Percentiles rank a stretch among this genome's conserved stretches.
Conservation (phyloP, 2,113 vertebrate species). For the Bubalus kerabau region DNA sequence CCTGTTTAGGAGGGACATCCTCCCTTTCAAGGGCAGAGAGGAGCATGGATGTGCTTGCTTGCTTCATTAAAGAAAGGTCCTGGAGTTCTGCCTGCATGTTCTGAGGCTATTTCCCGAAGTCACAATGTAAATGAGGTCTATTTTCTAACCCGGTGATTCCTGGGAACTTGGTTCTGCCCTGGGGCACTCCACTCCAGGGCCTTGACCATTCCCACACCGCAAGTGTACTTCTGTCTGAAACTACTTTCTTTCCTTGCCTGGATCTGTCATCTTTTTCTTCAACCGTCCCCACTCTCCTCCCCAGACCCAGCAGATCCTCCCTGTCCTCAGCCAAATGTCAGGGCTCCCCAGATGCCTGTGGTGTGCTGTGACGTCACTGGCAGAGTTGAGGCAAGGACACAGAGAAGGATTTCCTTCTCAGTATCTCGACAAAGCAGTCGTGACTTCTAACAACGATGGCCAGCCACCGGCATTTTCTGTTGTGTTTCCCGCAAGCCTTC, state of each 20-base stretch:
- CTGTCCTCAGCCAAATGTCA: conserved; percentile 12
- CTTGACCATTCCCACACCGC: neutral
- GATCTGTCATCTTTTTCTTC: neutral
- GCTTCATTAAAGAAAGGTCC: neutral
- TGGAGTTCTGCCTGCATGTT: neutral
- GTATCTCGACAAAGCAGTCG: neutral
- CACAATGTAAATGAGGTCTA: neutral
- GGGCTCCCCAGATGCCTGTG: conserved; percentile 14
- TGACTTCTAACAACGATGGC: neutral
- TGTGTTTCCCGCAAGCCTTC: neutral
- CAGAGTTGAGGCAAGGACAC: conserved; percentile 43
- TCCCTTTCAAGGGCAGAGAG: neutral
- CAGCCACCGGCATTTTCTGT: neutral
- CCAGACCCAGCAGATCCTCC: neutral
- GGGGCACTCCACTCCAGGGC: neutral
- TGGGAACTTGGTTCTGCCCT: neutral
- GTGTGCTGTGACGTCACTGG: conserved; percentile 10
- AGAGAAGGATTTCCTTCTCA: neutral
- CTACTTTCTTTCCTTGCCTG: neutral
- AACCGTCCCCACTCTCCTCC: neutral
- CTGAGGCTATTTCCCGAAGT: neutral
- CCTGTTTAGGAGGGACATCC: neutral
- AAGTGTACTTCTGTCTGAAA: neutral
- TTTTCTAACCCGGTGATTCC: neutral
- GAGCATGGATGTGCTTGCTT: neutral